Conservation (phyloP, 1,140 invertebrate species). For the Wasmannia auropunctata region DNA sequence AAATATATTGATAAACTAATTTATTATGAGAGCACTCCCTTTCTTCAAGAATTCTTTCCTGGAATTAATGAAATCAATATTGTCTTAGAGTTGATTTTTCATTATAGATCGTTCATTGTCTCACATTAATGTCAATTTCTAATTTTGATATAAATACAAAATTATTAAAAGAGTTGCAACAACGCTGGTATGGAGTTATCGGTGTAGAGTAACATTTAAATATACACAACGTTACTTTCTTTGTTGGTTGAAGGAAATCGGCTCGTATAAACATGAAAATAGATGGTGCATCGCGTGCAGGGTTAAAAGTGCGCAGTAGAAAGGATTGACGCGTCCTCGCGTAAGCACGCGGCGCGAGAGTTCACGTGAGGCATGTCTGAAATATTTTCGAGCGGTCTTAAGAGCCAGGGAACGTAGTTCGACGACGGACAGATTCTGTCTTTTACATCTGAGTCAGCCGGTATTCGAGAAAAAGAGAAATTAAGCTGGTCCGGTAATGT, state of each 20-base stretch:
- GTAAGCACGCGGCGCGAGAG: not conserved
- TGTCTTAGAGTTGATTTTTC: not conserved
- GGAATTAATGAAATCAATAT: not conserved
- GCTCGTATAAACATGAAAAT: not conserved
- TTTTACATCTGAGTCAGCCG: constrained; percentile 16
- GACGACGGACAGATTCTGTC: constrained; percentile 32
- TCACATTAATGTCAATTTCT: not conserved
- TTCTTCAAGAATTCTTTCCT: not conserved
- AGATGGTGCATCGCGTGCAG: not conserved
- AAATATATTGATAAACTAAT: not conserved
- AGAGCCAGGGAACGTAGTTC: constrained; percentile 23
- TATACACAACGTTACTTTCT: not conserved
- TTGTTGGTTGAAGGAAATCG: not conserved
- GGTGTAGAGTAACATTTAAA: not conserved
- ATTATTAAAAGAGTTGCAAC: not conserved
- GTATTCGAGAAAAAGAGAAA: constrained; percentile 18
- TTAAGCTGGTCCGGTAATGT: constrained; percentile 9
- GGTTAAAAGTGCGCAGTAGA: not conserved
- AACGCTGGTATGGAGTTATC: not conserved
- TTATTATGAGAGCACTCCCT: not conserved
- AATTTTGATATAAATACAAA: not conserved
- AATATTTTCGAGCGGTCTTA: not conserved
- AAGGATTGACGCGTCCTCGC: constrained; percentile 10
- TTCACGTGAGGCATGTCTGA: constrained; percentile 29
- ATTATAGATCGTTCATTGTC: not conserved